Evolutionary conservation across 2,888 invertebrate species (phyloP).

Genomic region (Eupithecia subfuscata): DNA sequence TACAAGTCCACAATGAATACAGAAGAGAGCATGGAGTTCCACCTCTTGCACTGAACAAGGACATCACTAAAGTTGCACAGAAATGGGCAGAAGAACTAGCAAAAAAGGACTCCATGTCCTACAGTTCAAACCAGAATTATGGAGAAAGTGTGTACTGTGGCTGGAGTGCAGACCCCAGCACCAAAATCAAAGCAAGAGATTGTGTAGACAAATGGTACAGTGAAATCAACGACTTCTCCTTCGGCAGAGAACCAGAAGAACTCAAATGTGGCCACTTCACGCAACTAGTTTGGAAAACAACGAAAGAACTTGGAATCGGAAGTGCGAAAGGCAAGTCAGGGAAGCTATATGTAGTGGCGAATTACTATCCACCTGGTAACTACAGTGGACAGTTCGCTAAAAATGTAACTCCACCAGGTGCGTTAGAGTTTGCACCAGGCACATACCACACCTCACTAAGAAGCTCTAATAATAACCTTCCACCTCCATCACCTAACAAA

Average conservation of each 20-base stretch:
- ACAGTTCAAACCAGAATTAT: constrained; percentile 86
- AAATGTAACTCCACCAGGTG: constrained; percentile 86
- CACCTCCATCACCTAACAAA: constrained; percentile 49
- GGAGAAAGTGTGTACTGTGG: constrained; percentile 89
- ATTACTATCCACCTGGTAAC: constrained; percentile 93
- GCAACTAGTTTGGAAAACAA: constrained; percentile 93
- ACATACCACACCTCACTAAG: constrained; percentile 49
- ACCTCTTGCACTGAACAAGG: constrained; percentile 83
- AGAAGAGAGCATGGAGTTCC: constrained; percentile 75
- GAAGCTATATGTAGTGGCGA: constrained; percentile 92
- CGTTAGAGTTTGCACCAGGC: constrained; percentile 62
- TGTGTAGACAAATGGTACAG: constrained; percentile 91
- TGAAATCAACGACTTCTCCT: constrained; percentile 88
- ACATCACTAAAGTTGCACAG: constrained; percentile 86
- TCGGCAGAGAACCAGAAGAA: constrained; percentile 86
- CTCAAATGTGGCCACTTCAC: constrained; percentile 88
- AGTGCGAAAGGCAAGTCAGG: constrained; percentile 90
- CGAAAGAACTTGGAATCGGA: constrained; percentile 89
- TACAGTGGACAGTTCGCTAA: constrained; percentile 87
- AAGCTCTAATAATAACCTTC: constrained; percentile 66
- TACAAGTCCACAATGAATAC: constrained; percentile 75
- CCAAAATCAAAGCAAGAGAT: constrained; percentile 87
- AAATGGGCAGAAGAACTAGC: constrained; percentile 89
- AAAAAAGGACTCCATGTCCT: constrained; percentile 85
- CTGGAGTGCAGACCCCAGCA: constrained; percentile 86